Evolutionary conservation across 2,888 invertebrate genomes (phyloP).

Genomic region (Hetaerina titia): DNA sequence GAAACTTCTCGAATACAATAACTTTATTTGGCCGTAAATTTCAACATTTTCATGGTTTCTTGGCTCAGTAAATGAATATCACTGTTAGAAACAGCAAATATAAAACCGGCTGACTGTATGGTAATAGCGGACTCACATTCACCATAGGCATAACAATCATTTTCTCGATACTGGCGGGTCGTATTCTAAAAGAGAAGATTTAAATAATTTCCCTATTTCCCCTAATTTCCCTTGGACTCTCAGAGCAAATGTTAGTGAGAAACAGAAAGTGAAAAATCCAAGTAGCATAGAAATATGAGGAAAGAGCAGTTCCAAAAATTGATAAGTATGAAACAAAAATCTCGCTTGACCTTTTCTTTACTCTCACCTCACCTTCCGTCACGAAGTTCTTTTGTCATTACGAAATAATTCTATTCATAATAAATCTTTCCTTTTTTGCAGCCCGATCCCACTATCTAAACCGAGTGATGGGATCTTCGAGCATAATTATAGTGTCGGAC

Average conservation of each 20-base stretch:
- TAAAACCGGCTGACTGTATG: too few relatives aligned
- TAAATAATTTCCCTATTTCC: too few relatives aligned
- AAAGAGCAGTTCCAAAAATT: not conserved
- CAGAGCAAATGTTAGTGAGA: not conserved
- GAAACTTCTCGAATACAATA: too few relatives aligned
- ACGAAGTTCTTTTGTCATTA: not conserved
- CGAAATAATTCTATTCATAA: not conserved
- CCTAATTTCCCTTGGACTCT: too few relatives aligned
- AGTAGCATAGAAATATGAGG: not conserved
- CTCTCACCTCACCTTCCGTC: not conserved
- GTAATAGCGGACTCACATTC: too few relatives aligned
- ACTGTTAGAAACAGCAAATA: too few relatives aligned
- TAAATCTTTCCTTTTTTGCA: not conserved
- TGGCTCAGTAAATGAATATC: too few relatives aligned
- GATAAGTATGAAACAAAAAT: not conserved
- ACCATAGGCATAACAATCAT: too few relatives aligned
- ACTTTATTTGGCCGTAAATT: too few relatives aligned
- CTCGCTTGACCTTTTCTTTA: not conserved
- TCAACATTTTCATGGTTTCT: too few relatives aligned
- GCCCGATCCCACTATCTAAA: not conserved
- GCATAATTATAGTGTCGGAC: not conserved
- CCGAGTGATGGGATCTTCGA: not conserved
- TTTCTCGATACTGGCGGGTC: too few relatives aligned
- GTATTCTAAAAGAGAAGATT: too few relatives aligned
- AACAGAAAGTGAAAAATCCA: not conserved